Base-by-base conservation (phyloP, 2,888 invertebrate species). In the Apodemia mormo region DNA sequence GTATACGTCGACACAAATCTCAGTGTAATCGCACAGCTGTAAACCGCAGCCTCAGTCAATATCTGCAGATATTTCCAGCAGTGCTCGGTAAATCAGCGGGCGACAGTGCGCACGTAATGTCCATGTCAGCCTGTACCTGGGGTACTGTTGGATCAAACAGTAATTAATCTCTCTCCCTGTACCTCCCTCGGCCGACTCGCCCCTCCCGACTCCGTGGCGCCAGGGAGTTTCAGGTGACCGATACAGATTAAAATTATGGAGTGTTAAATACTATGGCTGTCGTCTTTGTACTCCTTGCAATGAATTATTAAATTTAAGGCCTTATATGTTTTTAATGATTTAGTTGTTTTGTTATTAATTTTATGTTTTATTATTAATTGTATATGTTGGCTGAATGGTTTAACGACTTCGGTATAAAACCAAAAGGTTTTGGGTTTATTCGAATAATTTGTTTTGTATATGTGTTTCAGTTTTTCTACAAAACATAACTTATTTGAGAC, bases 111-210 rank as follows among this genome's bases (percentile, higher is more conserved):
- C 52, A 52, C 52, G 52, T 52, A 52, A 79, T 74, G 76, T 76
- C 76, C 77, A 74, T 75, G 78, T 77, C 76, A 76, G 61, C 61
- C 61, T 61, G 84, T 86, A 86, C 84, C 85, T 85, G 85, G 83
- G 85, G 84, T 80, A 82, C 84, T 80, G 83, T 81, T 79, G 83
- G 83, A 86, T 87, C 86, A 87, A 87, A 89, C 86, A 85, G 90
- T 89, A 91, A 91, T 91, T 90, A 90, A 91, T 91, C 89, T 87
- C 77, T 70, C 76, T 54, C 74, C 74, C 80, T 68, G 70, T 76
- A 77, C 75, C 70, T 72, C 69, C 65, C 67, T 61, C 52, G 8
- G 52, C 69, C 71, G 64, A 70, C 76, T 61, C 75, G 70, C 72
- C 45, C 58, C 61, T 69, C 75, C 81, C 84, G 85, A 79, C 87